A percentile compares a stretch with the other conserved stretches of the same genome.
Conservation (phyloP, 2,797 vertebrate species). For the Trachops cirrhosus region DNA sequence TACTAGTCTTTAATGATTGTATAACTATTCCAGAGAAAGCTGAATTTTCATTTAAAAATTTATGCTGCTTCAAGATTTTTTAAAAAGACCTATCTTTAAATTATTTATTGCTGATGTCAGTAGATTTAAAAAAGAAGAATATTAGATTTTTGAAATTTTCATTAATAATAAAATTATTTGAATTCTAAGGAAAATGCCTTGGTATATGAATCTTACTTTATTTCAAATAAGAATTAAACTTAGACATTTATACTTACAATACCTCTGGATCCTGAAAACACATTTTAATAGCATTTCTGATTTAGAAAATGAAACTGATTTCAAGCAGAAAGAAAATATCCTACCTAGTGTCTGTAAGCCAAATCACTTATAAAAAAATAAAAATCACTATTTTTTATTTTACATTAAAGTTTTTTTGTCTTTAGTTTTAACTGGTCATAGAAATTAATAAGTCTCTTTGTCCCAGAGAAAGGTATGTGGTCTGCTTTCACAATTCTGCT, state of each 20-base stretch:
- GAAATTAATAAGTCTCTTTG: not conserved
- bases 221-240: conserved; percentile 25
- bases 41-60: conserved; percentile 24
- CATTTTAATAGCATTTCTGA: not conserved
- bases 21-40: not conserved
- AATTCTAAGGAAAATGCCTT: conserved; percentile 10
- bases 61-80: not conserved
- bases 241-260: not conserved
- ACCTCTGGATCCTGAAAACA: not conserved
- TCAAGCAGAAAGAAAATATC: not conserved
- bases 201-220: not conserved
- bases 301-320: conserved; percentile 33
- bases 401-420: not conserved
- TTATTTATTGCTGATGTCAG: not conserved
- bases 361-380: not conserved
- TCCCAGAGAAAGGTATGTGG: not conserved
- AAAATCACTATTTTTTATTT: not conserved
- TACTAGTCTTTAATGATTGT: not conserved
- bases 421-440: conserved; percentile 1
- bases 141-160: conserved; percentile 4
- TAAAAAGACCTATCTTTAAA: not conserved
- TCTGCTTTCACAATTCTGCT: not conserved
- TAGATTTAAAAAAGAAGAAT: not conserved
- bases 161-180: conserved; percentile 46
- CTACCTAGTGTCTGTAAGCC: not conserved